phyloP scores from a whole-genome alignment of 1,140 invertebrate species.

The Eubasilissa regina region DNA sequence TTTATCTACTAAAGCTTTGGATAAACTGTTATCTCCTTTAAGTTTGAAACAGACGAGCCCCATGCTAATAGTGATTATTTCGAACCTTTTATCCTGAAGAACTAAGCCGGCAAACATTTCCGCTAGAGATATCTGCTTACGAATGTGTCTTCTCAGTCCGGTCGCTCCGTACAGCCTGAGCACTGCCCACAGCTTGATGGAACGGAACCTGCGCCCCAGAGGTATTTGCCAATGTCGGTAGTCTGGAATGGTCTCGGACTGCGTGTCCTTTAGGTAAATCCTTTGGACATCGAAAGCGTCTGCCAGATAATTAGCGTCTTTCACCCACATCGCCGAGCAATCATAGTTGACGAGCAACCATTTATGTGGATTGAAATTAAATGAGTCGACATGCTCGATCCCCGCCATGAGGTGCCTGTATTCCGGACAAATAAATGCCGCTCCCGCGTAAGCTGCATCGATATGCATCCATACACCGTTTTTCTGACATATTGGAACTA shows the following conservation, averaged over 20 bases:
- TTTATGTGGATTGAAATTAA: conserved; percentile 98
- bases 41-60: conserved; percentile 95
- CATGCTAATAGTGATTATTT: conserved; percentile 88
- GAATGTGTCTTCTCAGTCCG: conserved; percentile 89
- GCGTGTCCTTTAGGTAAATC: conserved; percentile 92
- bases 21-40: conserved; percentile 89
- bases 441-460: conserved; percentile 95
- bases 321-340: conserved; percentile 95
- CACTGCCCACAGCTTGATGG: conserved; percentile 98
- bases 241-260: conserved; percentile 91
- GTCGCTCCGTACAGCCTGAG: conserved; percentile 91
- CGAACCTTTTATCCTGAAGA: conserved; percentile 83
- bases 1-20: conserved; percentile 86
- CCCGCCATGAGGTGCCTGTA: conserved; percentile 91
- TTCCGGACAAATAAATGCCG: conserved; percentile 95
- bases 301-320: conserved; percentile 92
- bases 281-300: conserved; percentile 98
- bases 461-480: conserved; percentile 92
- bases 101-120: conserved; percentile 87
- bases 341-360: conserved; percentile 97
- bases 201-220: conserved; percentile 92
- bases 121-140: conserved; percentile 84
- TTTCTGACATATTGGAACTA: conserved; percentile 85
- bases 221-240: conserved; percentile 99
- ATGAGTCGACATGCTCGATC: conserved; percentile 90